phyloP scores from a whole-genome alignment of 2,113 vertebrate genomes.

The Alosa alosa region DNA sequence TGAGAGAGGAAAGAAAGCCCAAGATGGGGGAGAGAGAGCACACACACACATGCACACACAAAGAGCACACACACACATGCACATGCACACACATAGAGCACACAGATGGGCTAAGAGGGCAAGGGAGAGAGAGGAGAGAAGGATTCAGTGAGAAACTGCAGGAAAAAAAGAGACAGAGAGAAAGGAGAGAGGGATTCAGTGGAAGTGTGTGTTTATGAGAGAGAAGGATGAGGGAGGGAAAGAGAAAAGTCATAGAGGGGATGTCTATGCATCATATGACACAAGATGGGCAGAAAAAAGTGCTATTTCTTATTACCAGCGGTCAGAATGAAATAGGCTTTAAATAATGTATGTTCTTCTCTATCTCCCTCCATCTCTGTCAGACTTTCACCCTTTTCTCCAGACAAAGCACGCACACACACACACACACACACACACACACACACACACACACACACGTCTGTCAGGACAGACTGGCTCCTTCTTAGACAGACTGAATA shows the following conservation, averaged over 20 bases:
- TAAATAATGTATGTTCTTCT: not conserved
- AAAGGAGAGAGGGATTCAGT: not conserved
- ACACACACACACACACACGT: not conserved
- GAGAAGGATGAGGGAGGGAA: not conserved
- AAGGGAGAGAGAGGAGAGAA: not conserved
- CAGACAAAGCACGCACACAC: not conserved
- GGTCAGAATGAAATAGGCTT: not conserved
- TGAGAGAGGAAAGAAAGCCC: too few relatives aligned
- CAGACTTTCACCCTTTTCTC: not conserved
- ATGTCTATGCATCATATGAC: not conserved
- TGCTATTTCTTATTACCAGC: conserved; percentile 1
- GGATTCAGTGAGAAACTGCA: not conserved
- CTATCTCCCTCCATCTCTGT: not conserved
- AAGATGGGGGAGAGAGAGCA: too few relatives aligned
- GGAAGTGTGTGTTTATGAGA: not conserved
- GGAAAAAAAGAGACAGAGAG: not conserved
- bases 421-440: not conserved
- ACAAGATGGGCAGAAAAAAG: not conserved
- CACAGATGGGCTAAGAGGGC: not conserved
- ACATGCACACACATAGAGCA: not conserved
- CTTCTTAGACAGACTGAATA: not conserved
- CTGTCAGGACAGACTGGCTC: not conserved
- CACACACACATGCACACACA: too few relatives aligned
- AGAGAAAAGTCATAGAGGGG: not conserved
- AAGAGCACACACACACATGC: too few relatives aligned